phyloP scores from a whole-genome alignment of 2,888 invertebrate species.

The Aphodius granarius region DNA sequence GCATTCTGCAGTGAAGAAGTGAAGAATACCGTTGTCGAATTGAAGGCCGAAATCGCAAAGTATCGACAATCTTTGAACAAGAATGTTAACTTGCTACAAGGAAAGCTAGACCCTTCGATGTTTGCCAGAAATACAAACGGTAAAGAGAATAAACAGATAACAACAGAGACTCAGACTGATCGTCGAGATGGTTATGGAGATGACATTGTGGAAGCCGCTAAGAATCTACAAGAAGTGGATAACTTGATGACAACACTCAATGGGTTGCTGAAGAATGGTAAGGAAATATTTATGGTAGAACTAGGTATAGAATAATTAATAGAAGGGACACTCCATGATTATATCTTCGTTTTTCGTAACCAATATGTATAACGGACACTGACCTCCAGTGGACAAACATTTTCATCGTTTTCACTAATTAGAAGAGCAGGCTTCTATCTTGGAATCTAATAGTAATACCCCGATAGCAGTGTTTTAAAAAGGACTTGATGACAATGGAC shows the following conservation, averaged over 20 bases:
- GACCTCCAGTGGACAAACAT: too few species aligned
- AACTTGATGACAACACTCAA: neutral
- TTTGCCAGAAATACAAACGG: neutral
- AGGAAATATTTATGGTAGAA: neutral
- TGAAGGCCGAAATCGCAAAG: conserved; percentile 37
- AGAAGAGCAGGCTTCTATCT: too few species aligned
- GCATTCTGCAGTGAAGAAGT: conserved; percentile 25
- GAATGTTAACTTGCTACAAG: conserved; percentile 24
- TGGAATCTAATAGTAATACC: too few species aligned
- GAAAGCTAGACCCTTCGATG: conserved; percentile 11
- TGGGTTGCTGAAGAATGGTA: neutral
- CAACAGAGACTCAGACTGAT: neutral
- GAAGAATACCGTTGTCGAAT: conserved; percentile 32
- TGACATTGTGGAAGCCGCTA: neutral
- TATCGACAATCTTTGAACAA: conserved; percentile 28
- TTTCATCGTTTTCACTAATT: too few species aligned
- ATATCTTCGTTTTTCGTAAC: too few species aligned
- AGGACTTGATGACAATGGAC: too few species aligned
- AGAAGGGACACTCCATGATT: neutral
- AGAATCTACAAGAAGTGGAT: neutral
- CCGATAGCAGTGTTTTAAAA: too few species aligned
- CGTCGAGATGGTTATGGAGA: neutral
- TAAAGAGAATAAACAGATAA: neutral
- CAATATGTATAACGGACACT: too few species aligned
- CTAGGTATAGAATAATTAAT: neutral